Evolutionary conservation across 2,113 vertebrate species (phyloP).

Genomic region (Gopherus evgoodei): DNA sequence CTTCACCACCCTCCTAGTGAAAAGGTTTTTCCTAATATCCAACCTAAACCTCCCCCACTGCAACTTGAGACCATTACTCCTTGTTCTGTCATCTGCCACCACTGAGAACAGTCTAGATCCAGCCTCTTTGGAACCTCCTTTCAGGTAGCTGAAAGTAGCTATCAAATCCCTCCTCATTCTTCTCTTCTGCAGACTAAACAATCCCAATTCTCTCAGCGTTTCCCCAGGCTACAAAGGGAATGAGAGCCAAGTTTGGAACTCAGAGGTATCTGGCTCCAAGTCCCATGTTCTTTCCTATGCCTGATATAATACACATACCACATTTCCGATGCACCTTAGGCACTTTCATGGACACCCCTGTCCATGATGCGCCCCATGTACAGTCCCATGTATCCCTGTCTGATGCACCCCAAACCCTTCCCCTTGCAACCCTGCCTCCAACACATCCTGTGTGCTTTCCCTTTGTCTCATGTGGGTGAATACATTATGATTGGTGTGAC

Average conservation of each 20-base stretch:
- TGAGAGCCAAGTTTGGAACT: neutral
- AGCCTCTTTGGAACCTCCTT: too few relatives aligned
- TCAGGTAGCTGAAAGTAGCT: too few relatives aligned
- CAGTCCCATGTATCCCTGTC: neutral
- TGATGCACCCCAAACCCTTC: neutral
- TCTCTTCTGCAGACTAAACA: too few relatives aligned
- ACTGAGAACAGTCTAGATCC: too few relatives aligned
- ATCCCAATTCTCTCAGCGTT: too few relatives aligned
- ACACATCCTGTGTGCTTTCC: neutral
- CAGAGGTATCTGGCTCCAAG: neutral
- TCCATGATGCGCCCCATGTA: rapidly evolving
- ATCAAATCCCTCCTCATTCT: too few relatives aligned
- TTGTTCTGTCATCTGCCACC: too few relatives aligned
- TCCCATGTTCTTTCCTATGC: neutral
- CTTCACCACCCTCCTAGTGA: too few relatives aligned
- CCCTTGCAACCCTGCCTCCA: neutral
- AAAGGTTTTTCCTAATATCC: too few relatives aligned
- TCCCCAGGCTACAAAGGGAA: neutral
- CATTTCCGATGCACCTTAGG: neutral
- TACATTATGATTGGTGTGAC: neutral
- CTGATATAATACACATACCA: rapidly evolving
- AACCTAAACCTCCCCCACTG: too few relatives aligned
- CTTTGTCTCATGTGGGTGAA: neutral
- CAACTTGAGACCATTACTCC: too few relatives aligned
- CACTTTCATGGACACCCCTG: neutral